Base-by-base conservation (phyloP, 2,888 invertebrate species). In the Brachypalpus laphriformis region DNA sequence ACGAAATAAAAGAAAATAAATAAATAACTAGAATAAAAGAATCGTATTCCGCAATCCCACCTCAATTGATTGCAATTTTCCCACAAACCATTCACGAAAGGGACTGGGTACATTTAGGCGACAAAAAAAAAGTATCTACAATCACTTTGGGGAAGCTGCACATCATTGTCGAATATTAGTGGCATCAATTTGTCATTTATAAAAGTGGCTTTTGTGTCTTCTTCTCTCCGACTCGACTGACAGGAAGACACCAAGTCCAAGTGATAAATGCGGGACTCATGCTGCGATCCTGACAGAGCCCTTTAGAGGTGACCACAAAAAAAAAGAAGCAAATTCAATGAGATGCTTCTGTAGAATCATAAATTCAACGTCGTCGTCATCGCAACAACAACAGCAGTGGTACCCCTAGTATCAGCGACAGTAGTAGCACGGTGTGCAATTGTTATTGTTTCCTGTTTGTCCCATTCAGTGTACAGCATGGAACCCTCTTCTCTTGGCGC, bases 141-240 rank as follows among this genome's bases (percentile, higher is more conserved):
- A 77, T 72, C 20, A 56, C 31, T 68, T 78, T 75, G 63, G 81
- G 75, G 75, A 85, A 81, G 75, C 85, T 85, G 85, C 81, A 85
- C 65, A 45, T 59, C 71, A 76, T 81, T 81, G 75, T 68, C 63
- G 72, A 68, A 76, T 77, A 82, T 86, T 86, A 72, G 82, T 82
- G 31, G 82, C 82, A 86, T 86, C 86, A 86, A 86, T 86, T 86
- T 86, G 86, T 86, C 86, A 86, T 86, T 82, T 86, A 82, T 82
- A 72, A 82, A 86, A 86, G 86, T 86, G 82, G 85, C 54, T 68
- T 82, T 82, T 81, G 56, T 81, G 40, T 80, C 59, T 65, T 66
- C 66, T 78, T 78, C 65, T 49, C 42, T 59, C 14, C 42, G 47
- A 66, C n/a, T 54, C 75, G 70, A 81, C 77, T 86, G 86, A 77